Evolutionary conservation across 1,140 invertebrate species (phyloP), one percentile per base, ranked within the genome.

Genomic region (Trissolcus basalis): DNA sequence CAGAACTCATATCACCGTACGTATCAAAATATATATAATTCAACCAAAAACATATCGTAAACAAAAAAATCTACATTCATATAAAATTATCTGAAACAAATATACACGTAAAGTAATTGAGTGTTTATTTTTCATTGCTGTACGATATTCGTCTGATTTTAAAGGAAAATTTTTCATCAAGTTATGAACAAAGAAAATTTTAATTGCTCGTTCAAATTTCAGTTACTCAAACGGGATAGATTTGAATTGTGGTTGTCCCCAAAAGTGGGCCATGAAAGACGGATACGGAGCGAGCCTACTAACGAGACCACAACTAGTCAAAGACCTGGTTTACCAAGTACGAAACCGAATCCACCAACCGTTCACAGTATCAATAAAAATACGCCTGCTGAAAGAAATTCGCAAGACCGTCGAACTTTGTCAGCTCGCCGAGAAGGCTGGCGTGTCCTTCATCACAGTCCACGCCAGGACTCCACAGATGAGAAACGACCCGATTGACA

Each of bases 181-280:
- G n/a, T n/a, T n/a, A n/a, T n/a, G n/a, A n/a, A n/a, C n/a, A n/a
- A n/a, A n/a, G n/a, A n/a, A n/a, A n/a, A n/a, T n/a, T n/a, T n/a
- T n/a, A n/a, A n/a, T n/a, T n/a, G n/a, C n/a, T n/a, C n/a, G n/a
- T n/a, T n/a, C n/a, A n/a, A n/a, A n/a, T n/a, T 53, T 41, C 59
- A 95, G 93, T 13, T 92, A 94, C 90, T 92, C 92, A 49, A 93
- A 96, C 91, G 97, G 97, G 15, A 93, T 97, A 1, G 97, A 99
- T 90, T 88, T 99, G 33, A 99, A 99, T 84, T 98, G 97, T 90
- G 97, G 98, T 7, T 99, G 98, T 82, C 97, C 98, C 9, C 97
- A 99, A 87, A 90, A 93, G 65, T 99, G 97, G 97, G 97, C 97
- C 0, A 94, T 96, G 83, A 91, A 94, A 81, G 94, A 97, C 83